A percentile compares a stretch with the other conserved stretches of the same genome.
phyloP scores from a whole-genome alignment of 2,888 invertebrate species.

The Caenorhabditis sp. region DNA sequence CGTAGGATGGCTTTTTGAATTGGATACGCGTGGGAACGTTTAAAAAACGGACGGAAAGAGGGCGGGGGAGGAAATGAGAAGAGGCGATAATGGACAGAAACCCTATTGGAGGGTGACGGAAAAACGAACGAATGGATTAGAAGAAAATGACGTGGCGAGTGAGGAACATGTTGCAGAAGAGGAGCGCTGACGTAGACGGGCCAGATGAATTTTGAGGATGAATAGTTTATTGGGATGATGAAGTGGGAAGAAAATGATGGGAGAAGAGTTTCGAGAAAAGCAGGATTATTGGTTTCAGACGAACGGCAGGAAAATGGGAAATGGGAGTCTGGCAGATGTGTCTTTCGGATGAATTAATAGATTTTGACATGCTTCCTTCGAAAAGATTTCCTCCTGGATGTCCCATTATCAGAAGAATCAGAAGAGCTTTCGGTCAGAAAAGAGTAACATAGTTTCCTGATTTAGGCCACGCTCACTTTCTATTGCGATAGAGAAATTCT shows the following conservation, averaged over 20 bases:
- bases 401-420: no score
- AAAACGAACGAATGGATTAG: background rate
- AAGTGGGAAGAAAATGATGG: background rate
- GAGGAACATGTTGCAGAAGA: background rate
- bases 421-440: no score
- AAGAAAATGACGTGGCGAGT: background rate
- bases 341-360: no score
- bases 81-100: background rate
- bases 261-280: background rate
- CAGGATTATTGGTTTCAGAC: slow-evolving; percentile 9
- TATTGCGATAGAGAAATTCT: no score
- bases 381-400: no score
- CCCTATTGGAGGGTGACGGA: background rate
- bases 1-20: slow-evolving; percentile 9
- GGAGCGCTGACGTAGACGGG: background rate
- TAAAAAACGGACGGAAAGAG: background rate
- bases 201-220: background rate
- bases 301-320: background rate
- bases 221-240: slow-evolving; percentile 4
- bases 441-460: no score
- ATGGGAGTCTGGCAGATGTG: background rate
- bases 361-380: no score
- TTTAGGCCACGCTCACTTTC: no score
- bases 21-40: slow-evolving; percentile 22
- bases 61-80: background rate